phyloP scores from a whole-genome alignment of 2,113 vertebrate genomes.

The Irena cyanogastra region DNA sequence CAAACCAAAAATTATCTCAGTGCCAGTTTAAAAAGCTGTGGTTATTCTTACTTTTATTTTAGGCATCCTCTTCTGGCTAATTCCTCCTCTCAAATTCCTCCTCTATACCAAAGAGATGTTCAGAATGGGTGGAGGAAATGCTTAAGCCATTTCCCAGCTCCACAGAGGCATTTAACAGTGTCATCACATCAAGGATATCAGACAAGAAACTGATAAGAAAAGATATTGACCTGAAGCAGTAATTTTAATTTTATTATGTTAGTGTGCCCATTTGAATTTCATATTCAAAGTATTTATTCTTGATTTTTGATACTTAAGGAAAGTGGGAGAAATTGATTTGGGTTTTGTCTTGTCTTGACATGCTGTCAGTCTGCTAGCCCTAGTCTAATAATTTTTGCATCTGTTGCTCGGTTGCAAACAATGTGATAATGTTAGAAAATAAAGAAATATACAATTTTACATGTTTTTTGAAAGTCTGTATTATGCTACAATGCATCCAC shows the following conservation, averaged over 20 bases:
- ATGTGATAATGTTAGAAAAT: not conserved
- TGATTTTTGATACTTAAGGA: not conserved
- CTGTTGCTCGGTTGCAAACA: not conserved
- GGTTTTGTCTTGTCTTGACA: not conserved
- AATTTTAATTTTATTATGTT: not conserved
- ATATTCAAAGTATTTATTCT: not conserved
- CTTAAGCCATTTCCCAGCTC: not conserved
- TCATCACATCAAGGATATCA: not conserved
- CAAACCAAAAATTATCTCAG: not conserved
- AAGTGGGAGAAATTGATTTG: not conserved
- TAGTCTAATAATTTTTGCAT: not conserved
- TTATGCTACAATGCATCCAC: not conserved
- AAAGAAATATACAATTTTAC: not conserved
- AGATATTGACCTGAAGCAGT: not conserved
- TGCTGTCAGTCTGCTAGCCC: not conserved
- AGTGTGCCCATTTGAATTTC: not conserved
- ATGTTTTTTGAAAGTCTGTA: not conserved
- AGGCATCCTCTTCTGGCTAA: not conserved
- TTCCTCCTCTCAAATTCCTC: not conserved
- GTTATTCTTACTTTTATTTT: not conserved
- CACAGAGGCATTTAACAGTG: not conserved
- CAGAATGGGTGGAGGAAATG: not conserved
- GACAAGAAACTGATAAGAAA: not conserved
- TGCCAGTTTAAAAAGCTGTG: not conserved
- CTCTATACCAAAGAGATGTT: not conserved